Percentiles rank a stretch among this genome's conserved stretches.
These are phyloP conservation scores for Neotoxoptera formosana DNA, from an alignment of 1,140 invertebrate species.

Conservation along the genomic window DNA sequence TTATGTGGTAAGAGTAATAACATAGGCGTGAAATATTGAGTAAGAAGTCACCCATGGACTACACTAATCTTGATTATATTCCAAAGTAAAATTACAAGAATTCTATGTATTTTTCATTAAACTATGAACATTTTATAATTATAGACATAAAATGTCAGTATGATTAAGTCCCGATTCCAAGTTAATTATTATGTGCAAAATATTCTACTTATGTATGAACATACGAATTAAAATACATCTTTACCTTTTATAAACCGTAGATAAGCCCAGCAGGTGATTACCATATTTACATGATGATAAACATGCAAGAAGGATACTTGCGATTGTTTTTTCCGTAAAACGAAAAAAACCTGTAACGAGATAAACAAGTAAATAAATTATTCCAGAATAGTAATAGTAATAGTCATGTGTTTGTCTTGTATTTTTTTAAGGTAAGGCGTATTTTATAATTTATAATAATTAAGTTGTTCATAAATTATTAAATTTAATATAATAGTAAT, in stretches of 20 bases:
- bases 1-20: too few relatives aligned
- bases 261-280: conserved; percentile 66
- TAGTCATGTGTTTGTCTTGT: neutral
- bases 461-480: neutral
- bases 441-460: neutral
- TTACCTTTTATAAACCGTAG: conserved; percentile 66
- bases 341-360: conserved; percentile 70
- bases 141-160: too few relatives aligned
- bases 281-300: conserved; percentile 70
- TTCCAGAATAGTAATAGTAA: neutral
- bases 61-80: too few relatives aligned
- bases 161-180: neutral
- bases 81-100: too few relatives aligned
- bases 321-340: conserved; percentile 71
- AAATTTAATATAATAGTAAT: neutral
- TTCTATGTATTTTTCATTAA: too few relatives aligned
- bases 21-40: too few relatives aligned
- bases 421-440: neutral
- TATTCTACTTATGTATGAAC: too few relatives aligned
- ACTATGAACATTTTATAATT: too few relatives aligned
- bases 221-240: conserved; percentile 64
- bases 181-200: neutral
- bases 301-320: conserved; percentile 72
- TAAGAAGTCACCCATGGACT: too few relatives aligned
- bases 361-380: neutral